These are phyloP conservation scores for Dolichomitus sp. DNA, from an alignment of 2,888 invertebrate genomes.

Conservation along the genomic window DNA sequence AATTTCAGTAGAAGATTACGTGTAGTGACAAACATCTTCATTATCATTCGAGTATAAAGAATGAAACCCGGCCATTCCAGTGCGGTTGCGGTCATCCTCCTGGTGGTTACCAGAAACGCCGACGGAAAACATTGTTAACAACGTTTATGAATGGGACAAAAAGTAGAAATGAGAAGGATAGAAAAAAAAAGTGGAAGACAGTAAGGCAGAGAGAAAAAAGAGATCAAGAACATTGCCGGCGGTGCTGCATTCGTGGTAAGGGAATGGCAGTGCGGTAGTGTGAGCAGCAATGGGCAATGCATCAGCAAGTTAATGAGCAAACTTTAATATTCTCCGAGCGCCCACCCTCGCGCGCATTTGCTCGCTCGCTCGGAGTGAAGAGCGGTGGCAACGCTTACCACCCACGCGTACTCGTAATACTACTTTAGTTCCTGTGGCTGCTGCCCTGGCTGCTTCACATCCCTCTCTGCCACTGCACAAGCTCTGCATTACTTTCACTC, in stretches of 20 bases:
- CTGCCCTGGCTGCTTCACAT: slow-evolving; percentile 35
- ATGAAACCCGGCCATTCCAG: neutral
- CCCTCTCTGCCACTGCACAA: slow-evolving; percentile 21
- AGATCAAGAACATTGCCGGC: slow-evolving; percentile 46
- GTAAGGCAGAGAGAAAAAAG: slow-evolving; percentile 36
- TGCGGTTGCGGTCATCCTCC: slow-evolving; percentile 27
- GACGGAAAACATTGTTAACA: slow-evolving; percentile 57
- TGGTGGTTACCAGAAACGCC: slow-evolving; percentile 13
- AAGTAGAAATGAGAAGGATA: slow-evolving; percentile 33
- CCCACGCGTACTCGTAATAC: slow-evolving; percentile 64
- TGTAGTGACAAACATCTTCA: slow-evolving; percentile 41
- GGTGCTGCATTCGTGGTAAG: slow-evolving; percentile 51
- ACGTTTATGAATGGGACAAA: slow-evolving; percentile 55
- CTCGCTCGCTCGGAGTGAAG: slow-evolving; percentile 57
- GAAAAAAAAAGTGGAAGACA: slow-evolving; percentile 23
- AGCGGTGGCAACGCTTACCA: slow-evolving; percentile 61
- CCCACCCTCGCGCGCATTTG: slow-evolving; percentile 54
- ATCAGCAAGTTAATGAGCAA: slow-evolving; percentile 81
- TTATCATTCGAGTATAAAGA: slow-evolving; percentile 57
- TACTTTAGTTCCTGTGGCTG: slow-evolving; percentile 63
- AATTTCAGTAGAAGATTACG: slow-evolving; percentile 8
- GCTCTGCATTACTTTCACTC: slow-evolving; percentile 10
- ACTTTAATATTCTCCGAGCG: slow-evolving; percentile 79
- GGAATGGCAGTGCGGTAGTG: slow-evolving; percentile 57
- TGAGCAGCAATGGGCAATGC: slow-evolving; percentile 74